Conservation (phyloP, 1,140 invertebrate species). For the Protaetia brevitarsis region DNA sequence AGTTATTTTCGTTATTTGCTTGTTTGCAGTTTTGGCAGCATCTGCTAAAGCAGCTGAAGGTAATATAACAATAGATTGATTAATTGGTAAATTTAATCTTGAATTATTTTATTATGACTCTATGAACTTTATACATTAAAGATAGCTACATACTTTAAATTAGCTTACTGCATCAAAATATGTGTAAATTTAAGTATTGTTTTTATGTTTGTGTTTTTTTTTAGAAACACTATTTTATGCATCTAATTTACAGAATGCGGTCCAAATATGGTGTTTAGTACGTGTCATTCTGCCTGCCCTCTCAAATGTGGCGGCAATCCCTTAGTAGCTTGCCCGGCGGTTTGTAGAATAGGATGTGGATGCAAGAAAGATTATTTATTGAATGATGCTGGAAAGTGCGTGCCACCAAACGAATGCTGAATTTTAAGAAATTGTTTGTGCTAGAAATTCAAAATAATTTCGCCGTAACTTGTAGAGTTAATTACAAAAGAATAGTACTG, state of each 20-base stretch:
- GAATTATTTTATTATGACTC: no score
- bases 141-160: no score
- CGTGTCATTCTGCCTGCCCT: not conserved
- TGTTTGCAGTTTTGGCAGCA: no score
- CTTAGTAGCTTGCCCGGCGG: not conserved
- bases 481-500: not conserved
- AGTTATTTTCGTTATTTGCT: no score
- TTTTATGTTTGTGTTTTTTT: not conserved
- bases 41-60: no score
- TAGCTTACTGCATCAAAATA: not conserved
- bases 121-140: no score
- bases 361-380: not conserved
- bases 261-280: not conserved
- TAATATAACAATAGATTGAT: no score
- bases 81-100: no score
- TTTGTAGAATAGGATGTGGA: not conserved
- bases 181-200: not conserved
- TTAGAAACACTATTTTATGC: not conserved
- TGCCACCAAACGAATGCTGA: not conserved
- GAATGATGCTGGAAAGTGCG: not conserved
- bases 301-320: not conserved
- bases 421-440: not conserved
- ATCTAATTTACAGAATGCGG: not conserved
- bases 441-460: not conserved
- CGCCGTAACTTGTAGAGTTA: not conserved